Evolutionary conservation across 2,888 invertebrate species (phyloP).

Genomic region (Drosophila macrospina): DNA sequence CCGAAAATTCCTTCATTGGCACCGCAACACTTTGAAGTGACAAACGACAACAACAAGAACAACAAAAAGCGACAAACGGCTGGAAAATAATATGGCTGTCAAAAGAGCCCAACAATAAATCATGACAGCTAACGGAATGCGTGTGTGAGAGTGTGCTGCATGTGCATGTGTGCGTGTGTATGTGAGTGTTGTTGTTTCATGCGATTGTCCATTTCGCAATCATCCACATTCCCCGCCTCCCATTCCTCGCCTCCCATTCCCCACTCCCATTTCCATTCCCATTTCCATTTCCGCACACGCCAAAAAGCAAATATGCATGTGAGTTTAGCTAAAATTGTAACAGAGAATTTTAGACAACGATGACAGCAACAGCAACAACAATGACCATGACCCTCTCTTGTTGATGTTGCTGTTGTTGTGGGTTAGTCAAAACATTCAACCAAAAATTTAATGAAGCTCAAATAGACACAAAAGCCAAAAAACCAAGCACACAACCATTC

Average conservation of each 20-base stretch:
- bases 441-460: constrained; percentile 60
- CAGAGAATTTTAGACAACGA: constrained; percentile 35
- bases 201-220: constrained; percentile 57
- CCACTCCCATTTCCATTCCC: constrained; percentile 1
- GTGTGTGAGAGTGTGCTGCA: constrained; percentile 11
- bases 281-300: constrained; percentile 33
- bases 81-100: constrained; percentile 74
- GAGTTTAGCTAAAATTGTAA: constrained; percentile 30
- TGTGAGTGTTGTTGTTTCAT: constrained; percentile 17
- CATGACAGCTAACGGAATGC: constrained; percentile 58
- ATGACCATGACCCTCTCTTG: constrained; percentile 32
- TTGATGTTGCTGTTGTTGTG: constrained; percentile 19
- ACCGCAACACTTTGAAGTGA: constrained; percentile 49
- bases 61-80: constrained; percentile 40
- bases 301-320: constrained; percentile 43
- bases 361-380: constrained; percentile 18
- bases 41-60: constrained; percentile 50
- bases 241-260: constrained; percentile 6
- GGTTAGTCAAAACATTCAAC: constrained; percentile 40
- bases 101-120: constrained; percentile 71
- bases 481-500: constrained; percentile 43
- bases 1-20: constrained; percentile 38
- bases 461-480: constrained; percentile 32
- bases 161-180: constrained; percentile 9
- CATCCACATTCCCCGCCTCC: constrained; percentile 17